These are phyloP conservation scores for Saccopteryx bilineata DNA, from an alignment of 2,113 vertebrate species.

Conservation along the genomic window DNA sequence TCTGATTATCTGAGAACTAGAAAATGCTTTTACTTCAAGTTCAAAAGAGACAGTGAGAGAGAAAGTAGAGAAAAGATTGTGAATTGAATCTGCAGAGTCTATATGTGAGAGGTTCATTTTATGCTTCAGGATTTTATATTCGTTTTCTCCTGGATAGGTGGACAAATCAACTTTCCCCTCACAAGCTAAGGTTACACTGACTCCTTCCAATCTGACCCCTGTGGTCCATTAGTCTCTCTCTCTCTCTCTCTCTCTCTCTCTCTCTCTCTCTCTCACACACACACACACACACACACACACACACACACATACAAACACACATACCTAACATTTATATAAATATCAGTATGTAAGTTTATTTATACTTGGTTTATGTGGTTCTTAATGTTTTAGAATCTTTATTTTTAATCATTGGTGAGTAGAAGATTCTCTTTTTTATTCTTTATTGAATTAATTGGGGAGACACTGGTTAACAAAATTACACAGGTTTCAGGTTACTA, in stretches of 20 bases:
- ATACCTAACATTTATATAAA: neutral
- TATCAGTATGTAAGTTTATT: neutral
- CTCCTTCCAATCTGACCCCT: neutral
- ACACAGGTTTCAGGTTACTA: no score
- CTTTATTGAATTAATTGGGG: no score
- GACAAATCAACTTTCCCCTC: neutral
- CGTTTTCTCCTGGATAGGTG: neutral
- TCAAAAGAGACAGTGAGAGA: conserved; percentile 50
- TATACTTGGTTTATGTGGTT: conserved; percentile 7
- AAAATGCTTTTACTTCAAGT: conserved; percentile 7
- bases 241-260: neutral
- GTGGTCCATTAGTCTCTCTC: neutral
- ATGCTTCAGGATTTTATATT: neutral
- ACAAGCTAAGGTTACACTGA: neutral
- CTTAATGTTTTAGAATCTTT: neutral
- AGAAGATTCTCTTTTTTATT: neutral
- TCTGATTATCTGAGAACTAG: conserved; percentile 12
- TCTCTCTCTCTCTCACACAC: neutral
- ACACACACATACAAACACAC: no score
- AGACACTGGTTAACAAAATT: no score
- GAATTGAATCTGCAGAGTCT: conserved; percentile 36
- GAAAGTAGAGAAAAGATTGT: neutral
- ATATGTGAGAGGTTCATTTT: neutral
- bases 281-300: neutral
- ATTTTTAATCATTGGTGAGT: neutral